Evolutionary conservation across 2,797 vertebrate genomes (phyloP).

Genomic region (Aulostomus chinensis): DNA sequence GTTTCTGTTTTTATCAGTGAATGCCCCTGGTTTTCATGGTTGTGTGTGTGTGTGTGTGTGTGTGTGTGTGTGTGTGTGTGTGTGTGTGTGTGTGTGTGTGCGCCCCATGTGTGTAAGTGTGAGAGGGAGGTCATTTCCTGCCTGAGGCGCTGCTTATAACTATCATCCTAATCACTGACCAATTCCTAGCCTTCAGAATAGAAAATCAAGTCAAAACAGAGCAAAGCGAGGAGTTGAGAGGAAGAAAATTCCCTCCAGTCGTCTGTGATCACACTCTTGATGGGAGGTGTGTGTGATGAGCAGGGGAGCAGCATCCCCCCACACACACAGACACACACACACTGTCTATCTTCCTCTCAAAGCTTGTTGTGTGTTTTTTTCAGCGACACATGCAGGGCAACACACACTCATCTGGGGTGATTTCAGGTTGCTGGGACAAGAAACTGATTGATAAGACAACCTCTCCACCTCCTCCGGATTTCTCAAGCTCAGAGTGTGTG

Average conservation of each 20-base stretch:
- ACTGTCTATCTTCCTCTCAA: conserved; percentile 14
- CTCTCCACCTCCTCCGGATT: conserved; percentile 30
- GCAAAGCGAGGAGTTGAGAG: not conserved
- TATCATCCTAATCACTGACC: not conserved
- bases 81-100: too few relatives aligned
- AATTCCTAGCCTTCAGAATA: not conserved
- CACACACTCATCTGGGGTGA: not conserved
- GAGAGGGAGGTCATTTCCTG: conserved; percentile 37
- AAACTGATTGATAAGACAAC: conserved; percentile 53
- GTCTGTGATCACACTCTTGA: conserved; percentile 46
- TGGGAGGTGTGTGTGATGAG: conserved; percentile 19
- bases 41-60: conserved; percentile 4
- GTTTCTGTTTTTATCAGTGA: conserved; percentile 2
- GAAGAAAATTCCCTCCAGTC: conserved; percentile 22
- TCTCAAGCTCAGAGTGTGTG: conserved; percentile 36
- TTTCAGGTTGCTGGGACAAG: conserved; percentile 26
- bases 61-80: too few relatives aligned
- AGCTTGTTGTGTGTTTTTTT: not conserved
- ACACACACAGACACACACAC: conserved; percentile 9
- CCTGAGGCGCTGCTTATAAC: not conserved
- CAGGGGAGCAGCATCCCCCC: not conserved
- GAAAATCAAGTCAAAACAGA: conserved; percentile 32
- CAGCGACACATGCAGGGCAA: too few relatives aligned
- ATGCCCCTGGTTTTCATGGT: conserved; percentile 3
- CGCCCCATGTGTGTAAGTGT: too few relatives aligned